These are phyloP conservation scores for Epistrophella euchroma DNA, from an alignment of 2,888 invertebrate genomes.

Conservation along the genomic window DNA sequence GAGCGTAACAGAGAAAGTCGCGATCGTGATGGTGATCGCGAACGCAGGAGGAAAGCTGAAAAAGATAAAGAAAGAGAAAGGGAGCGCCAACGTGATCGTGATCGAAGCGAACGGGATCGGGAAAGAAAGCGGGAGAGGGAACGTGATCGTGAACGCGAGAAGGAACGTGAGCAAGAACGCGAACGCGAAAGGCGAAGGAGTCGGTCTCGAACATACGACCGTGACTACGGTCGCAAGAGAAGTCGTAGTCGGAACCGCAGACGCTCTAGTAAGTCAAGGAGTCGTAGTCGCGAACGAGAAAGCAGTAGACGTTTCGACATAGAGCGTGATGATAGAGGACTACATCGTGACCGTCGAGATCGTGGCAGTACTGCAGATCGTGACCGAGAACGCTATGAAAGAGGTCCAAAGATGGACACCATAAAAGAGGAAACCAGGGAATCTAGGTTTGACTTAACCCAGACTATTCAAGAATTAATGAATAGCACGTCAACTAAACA, in stretches of 20 bases:
- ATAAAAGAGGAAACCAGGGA: constrained; percentile 80
- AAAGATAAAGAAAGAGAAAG: constrained; percentile 74
- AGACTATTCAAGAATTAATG: constrained; percentile 83
- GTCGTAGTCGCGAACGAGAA: constrained; percentile 83
- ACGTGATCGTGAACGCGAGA: constrained; percentile 82
- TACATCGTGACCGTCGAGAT: constrained; percentile 84
- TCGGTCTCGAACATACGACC: constrained; percentile 79
- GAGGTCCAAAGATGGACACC: constrained; percentile 78
- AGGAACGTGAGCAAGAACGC: constrained; percentile 81
- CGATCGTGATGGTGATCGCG: constrained; percentile 48
- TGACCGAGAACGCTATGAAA: constrained; percentile 73
- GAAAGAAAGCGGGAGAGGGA: constrained; percentile 79
- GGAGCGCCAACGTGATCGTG: constrained; percentile 79
- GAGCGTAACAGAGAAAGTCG: constrained; percentile 59
- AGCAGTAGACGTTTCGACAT: constrained; percentile 84
- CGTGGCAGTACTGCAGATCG: constrained; percentile 58
- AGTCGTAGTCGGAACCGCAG: constrained; percentile 78
- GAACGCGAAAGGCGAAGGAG: constrained; percentile 78
- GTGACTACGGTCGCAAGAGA: constrained; percentile 76
- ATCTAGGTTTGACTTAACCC: constrained; percentile 81
- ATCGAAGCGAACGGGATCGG: constrained; percentile 82
- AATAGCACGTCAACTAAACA: constrained; percentile 81
- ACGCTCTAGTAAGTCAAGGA: constrained; percentile 77
- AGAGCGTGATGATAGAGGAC: constrained; percentile 84
- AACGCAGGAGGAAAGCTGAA: constrained; percentile 78